phyloP scores from a whole-genome alignment of 92 coral and sea anemone genomes.

The Bergia sp. region DNA sequence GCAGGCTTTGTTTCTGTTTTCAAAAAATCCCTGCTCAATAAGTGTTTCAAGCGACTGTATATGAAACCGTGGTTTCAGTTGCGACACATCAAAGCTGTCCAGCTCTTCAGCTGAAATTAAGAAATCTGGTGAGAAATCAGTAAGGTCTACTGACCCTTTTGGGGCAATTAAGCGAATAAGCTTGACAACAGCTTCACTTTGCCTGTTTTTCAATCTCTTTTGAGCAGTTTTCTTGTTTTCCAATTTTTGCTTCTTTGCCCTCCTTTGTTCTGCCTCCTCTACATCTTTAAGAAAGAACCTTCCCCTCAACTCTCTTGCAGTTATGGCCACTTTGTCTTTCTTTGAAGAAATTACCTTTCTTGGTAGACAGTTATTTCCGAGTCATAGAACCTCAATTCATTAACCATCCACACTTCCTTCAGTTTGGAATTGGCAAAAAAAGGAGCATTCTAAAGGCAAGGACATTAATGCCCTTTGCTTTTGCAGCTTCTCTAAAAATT shows the following conservation, averaged over 20 bases:
- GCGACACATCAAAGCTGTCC: constrained; percentile 21
- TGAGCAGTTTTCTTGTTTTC: constrained; percentile 6
- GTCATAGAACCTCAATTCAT: constrained; percentile 11
- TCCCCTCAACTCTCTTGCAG: constrained; percentile 20
- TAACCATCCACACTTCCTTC: not conserved
- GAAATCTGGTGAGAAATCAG: constrained; percentile 18
- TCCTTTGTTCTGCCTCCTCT: constrained; percentile 11
- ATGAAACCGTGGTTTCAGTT: constrained; percentile 16
- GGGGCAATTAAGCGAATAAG: constrained; percentile 26
- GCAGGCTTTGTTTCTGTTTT: constrained; percentile 13
- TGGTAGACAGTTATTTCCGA: not conserved
- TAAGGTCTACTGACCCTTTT: constrained; percentile 23
- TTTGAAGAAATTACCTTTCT: not conserved
- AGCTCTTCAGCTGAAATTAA: constrained; percentile 19
- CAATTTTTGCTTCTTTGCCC: not conserved
- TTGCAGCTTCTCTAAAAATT: constrained; percentile 5
- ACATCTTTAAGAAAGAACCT: constrained; percentile 23
- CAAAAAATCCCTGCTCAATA: constrained; percentile 6
- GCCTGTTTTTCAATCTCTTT: constrained; percentile 8
- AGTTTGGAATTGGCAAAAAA: not conserved
- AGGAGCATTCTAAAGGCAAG: not conserved
- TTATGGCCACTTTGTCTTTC: constrained; percentile 6
- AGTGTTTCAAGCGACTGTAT: not conserved
- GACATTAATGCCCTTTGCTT: not conserved
- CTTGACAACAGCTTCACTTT: constrained; percentile 12